These are phyloP conservation scores for Tetramorium alpestre DNA, from an alignment of 1,140 invertebrate species.

Conservation along the genomic window DNA sequence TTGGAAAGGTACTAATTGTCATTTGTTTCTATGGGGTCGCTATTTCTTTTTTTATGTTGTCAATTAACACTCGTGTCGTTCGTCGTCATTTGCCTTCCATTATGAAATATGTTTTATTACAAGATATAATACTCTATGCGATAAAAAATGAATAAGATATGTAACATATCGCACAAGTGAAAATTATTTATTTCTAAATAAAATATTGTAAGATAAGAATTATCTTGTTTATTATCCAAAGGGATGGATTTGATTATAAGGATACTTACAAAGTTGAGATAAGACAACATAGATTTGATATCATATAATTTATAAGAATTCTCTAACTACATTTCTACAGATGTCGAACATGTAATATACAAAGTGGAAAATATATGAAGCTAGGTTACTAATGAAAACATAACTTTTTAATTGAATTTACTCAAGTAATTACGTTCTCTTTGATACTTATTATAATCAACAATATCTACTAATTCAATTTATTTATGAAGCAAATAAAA, in stretches of 20 bases:
- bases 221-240: not conserved
- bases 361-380: too few species aligned
- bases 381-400: too few species aligned
- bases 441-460: not conserved
- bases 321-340: not conserved
- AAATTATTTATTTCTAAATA: not conserved
- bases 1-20: constrained; percentile 72
- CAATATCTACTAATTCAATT: not conserved
- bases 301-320: not conserved
- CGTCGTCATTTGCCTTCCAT: not conserved
- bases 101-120: not conserved
- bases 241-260: not conserved
- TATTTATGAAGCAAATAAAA: not conserved
- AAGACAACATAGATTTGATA: not conserved
- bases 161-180: not conserved
- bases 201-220: not conserved
- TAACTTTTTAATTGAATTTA: not conserved
- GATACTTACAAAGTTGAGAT: not conserved
- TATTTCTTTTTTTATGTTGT: not conserved
- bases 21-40: not conserved
- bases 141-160: not conserved
- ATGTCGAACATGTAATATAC: too few species aligned
- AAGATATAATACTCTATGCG: not conserved
- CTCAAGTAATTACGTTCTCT: not conserved
- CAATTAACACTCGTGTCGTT: not conserved